Evolutionary conservation across 1,140 invertebrate genomes (phyloP).

Genomic region (Drosophila asahinai): DNA sequence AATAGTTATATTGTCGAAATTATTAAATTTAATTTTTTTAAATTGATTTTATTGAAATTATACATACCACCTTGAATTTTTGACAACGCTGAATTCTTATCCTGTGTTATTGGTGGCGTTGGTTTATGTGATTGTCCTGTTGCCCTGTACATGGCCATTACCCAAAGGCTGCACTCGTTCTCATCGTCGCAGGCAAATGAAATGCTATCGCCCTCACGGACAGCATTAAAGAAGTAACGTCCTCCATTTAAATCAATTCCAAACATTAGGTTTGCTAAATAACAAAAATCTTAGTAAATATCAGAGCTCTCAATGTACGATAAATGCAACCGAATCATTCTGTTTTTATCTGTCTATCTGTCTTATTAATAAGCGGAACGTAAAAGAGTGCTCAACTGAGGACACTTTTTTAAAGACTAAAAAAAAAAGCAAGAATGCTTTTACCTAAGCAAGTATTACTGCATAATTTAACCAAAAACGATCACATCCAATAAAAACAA

Average conservation of each 20-base stretch:
- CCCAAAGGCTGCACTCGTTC: conserved; percentile 99
- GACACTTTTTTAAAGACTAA: no score
- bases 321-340: no score
- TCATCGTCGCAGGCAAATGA: conserved; percentile 99
- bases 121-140: conserved; percentile 99
- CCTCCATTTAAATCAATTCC: conserved; percentile 95
- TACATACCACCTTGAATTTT: conserved; percentile 91
- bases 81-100: conserved; percentile 94
- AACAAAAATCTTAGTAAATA: neutral
- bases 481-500: no score
- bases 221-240: conserved; percentile 98
- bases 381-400: neutral
- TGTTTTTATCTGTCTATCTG: neutral
- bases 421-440: no score
- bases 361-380: neutral
- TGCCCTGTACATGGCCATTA: conserved; percentile 99
- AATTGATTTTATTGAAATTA: neutral
- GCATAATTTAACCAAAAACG: no score
- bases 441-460: no score
- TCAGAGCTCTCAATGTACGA: neutral
- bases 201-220: conserved; percentile 98
- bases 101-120: conserved; percentile 95
- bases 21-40: no score
- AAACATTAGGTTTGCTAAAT: conserved; percentile 94
- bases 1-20: no score